Evolutionary conservation across 2,797 vertebrate genomes (phyloP).

Genomic region (Vespertilio murinus): DNA sequence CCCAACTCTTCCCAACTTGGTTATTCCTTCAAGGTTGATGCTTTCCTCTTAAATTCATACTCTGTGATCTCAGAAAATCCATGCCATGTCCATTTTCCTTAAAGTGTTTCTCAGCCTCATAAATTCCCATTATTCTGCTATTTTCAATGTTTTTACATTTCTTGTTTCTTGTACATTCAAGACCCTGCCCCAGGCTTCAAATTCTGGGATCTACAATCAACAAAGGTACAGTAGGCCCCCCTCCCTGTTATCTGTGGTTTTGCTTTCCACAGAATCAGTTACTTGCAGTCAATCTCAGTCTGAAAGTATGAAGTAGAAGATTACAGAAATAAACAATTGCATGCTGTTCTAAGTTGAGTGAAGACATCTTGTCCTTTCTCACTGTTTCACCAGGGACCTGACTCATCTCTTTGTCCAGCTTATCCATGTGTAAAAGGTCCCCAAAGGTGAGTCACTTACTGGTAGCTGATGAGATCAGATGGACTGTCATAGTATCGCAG

Average conservation of each 20-base stretch:
- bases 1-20: not conserved
- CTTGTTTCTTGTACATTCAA: not conserved
- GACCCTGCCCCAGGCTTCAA: not conserved
- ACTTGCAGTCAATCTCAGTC: not conserved
- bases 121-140: not conserved
- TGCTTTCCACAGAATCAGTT: not conserved
- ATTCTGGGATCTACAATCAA: not conserved
- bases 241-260: not conserved
- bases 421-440: not conserved
- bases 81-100: not conserved
- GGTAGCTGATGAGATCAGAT: not conserved
- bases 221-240: not conserved
- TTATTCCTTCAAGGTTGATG: not conserved
- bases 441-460: not conserved
- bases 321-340: not conserved
- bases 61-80: not conserved
- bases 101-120: slow-evolving; percentile 6
- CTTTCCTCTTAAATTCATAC: not conserved
- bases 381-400: not conserved
- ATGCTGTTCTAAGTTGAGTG: not conserved
- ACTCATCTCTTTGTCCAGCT: not conserved
- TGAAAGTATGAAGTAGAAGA: not conserved
- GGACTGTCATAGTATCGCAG: not conserved
- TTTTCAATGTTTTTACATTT: not conserved
- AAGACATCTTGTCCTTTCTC: not conserved